Evolutionary conservation across 2,113 vertebrate genomes (phyloP).

Genomic region (Diphyllodes magnificus): DNA sequence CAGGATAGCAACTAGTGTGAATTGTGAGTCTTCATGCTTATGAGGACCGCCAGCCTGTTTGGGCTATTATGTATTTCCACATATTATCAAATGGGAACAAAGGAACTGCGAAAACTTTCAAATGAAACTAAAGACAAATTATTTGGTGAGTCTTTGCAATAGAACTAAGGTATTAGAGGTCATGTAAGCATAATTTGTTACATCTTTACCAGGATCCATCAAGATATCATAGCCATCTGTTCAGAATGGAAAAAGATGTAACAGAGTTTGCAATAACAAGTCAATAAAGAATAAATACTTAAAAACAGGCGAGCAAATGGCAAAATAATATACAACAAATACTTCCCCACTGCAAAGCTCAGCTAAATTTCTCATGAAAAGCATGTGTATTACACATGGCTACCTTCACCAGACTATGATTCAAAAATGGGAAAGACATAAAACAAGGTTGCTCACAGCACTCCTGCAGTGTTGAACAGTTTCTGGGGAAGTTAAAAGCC

Average conservation of each 20-base stretch:
- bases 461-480: not conserved
- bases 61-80: not conserved
- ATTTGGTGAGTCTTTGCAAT: not conserved
- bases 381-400: not conserved
- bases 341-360: not conserved
- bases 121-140: not conserved
- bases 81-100: not conserved
- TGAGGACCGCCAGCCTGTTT: not conserved
- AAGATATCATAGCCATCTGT: not conserved
- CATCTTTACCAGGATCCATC: not conserved
- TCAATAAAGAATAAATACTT: not conserved
- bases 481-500: not conserved
- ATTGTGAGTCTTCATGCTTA: not conserved
- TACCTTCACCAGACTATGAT: not conserved
- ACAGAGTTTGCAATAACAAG: not conserved
- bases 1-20: not conserved
- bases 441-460: not conserved
- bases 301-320: not conserved
- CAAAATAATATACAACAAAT: not conserved
- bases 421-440: conserved; percentile 4
- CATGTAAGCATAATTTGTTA: not conserved
- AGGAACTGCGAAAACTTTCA: not conserved
- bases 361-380: not conserved
- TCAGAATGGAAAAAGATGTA: not conserved
- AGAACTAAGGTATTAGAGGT: not conserved